phyloP scores from a whole-genome alignment of 2,113 vertebrate species.

The Leptosomus discolor region DNA sequence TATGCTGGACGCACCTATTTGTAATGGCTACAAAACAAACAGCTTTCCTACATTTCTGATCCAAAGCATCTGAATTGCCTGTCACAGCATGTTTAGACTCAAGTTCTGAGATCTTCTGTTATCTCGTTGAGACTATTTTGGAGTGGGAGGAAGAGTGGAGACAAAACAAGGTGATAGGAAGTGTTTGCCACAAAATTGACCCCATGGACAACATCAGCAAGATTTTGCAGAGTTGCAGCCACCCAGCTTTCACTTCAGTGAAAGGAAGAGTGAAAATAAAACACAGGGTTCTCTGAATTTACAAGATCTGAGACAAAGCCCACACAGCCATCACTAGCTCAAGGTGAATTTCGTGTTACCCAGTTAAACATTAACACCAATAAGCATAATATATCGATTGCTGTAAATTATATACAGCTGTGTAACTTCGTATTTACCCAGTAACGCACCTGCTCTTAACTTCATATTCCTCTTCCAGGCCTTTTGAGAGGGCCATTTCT shows the following conservation, averaged over 20 bases:
- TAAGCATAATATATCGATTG: background rate
- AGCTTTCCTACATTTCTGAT: background rate
- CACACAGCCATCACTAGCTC: background rate
- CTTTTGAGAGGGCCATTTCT: background rate
- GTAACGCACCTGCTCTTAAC: background rate
- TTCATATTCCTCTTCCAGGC: background rate
- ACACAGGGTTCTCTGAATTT: background rate
- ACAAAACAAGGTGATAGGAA: background rate
- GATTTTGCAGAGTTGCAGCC: background rate
- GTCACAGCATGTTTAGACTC: background rate
- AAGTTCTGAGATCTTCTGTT: background rate
- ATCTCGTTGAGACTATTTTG: background rate
- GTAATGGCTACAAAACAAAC: background rate
- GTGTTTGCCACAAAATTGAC: background rate
- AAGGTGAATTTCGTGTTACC: background rate
- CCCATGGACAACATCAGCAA: background rate
- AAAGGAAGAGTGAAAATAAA: background rate
- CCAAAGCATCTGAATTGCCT: background rate
- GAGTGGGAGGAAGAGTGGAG: background rate
- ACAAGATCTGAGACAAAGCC: background rate
- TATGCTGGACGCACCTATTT: background rate
- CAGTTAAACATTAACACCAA: background rate
- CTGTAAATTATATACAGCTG: background rate
- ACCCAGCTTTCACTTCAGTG: background rate
- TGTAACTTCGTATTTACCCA: background rate